phyloP scores from a whole-genome alignment of 2,113 vertebrate species.

The Anser cygnoides region DNA sequence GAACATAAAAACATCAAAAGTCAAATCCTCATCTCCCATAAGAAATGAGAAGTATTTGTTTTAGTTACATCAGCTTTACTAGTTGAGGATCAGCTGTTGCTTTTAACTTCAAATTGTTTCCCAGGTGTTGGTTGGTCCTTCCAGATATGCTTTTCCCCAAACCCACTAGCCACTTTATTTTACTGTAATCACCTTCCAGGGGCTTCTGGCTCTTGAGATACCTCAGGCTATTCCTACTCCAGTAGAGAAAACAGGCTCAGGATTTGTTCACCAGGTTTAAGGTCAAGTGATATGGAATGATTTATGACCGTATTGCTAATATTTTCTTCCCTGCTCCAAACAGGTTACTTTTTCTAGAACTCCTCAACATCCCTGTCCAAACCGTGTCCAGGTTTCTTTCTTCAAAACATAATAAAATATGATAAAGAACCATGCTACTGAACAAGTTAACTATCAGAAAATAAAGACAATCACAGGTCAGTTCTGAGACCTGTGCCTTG shows the following conservation, averaged over 20 bases:
- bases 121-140: not conserved
- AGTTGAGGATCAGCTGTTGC: not conserved
- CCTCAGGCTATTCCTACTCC: not conserved
- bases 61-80: not conserved
- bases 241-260: not conserved
- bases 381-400: not conserved
- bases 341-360: not conserved
- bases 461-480: not conserved
- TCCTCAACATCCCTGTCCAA: not conserved
- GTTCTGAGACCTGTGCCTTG: not conserved
- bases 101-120: not conserved
- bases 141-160: not conserved
- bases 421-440: not conserved
- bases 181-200: not conserved
- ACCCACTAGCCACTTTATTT: not conserved
- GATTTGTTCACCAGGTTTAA: not conserved
- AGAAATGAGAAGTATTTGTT: not conserved
- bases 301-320: not conserved
- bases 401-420: not conserved
- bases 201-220: not conserved
- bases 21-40: not conserved
- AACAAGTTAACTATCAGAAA: not conserved
- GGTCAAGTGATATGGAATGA: not conserved
- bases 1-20: not conserved
- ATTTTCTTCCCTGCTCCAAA: not conserved